Conservation (phyloP, 2,113 vertebrate genomes). For the Tragelaphus buxtoni region DNA sequence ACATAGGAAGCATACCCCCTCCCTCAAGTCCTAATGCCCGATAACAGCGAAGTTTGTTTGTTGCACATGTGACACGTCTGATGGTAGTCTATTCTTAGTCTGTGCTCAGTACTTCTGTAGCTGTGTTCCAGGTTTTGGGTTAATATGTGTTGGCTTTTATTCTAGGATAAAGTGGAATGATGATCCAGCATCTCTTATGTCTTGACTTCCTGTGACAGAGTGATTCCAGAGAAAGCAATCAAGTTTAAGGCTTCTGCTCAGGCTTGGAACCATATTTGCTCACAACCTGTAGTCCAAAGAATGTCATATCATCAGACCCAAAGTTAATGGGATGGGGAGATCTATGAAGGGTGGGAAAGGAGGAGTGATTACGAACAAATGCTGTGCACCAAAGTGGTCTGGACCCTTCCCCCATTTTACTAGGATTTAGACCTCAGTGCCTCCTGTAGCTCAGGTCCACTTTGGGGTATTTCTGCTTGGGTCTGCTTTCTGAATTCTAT, state of each 20-base stretch:
- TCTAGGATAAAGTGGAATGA: not conserved
- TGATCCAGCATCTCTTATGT: not conserved
- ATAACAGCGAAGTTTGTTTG: rapidly evolving
- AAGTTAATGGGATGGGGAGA: too few species aligned
- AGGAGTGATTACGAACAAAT: not conserved
- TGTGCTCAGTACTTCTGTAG: not conserved
- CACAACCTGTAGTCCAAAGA: not conserved
- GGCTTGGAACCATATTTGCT: not conserved
- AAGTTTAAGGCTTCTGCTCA: not conserved
- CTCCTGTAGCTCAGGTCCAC: too few species aligned
- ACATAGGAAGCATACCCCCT: not conserved
- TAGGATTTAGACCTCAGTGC: not conserved
- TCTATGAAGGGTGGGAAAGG: rapidly evolving
- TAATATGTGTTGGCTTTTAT: rapidly evolving
- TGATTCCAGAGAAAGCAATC: not conserved
- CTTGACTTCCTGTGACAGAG: not conserved
- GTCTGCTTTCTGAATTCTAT: too few species aligned
- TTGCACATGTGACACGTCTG: rapidly evolving
- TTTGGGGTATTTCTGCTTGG: not conserved
- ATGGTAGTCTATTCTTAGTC: rapidly evolving
- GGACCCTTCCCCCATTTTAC: rapidly evolving
- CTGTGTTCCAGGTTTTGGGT: rapidly evolving
- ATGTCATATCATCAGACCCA: not conserved
- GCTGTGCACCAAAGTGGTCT: rapidly evolving
- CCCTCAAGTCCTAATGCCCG: not conserved